Evolutionary conservation across 1,140 invertebrate genomes (phyloP), one percentile per base, ranked within the genome.

Genomic region (Cephus cinctus): DNA sequence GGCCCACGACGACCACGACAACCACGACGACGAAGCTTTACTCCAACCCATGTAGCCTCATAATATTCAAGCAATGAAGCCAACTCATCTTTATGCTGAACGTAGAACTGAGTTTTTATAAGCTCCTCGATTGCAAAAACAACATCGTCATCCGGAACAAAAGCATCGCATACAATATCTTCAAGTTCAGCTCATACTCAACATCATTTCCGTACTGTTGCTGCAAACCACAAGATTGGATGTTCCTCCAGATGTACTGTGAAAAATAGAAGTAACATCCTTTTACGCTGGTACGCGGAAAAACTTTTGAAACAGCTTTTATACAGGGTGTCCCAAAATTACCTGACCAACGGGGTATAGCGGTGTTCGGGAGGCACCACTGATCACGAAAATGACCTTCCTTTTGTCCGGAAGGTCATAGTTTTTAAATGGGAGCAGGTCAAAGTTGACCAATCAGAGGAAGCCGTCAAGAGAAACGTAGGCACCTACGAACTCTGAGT

Each of bases 201-300:
- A 20, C 9, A 11, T 46, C 14, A 2, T 18, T 18, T n/a, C 4
- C 3, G 21, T 44, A 44, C 3, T 22, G n/a, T 2, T n/a, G 1
- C 15, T 43, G 47, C 19, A 49, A 22, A 11, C 39, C 39, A 22
- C 0, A 3, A 9, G 14, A 12, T 22, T 43, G 47, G 18, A 49
- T 35, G 16, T 42, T 22, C n/a, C 27, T 12, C 47, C 47, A 49
- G 9, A 49, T 14, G 6, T 14, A 22, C 22, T 49, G 22, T 15
- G 11, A 16, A n/a, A 34, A 35, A 35, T 49, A 40, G 22, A 49
- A 49, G n/a, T 25, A 12, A 16, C 38, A 49, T 8, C 47, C 47
- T 15, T 35, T 41, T 2, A 49, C 18, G n/a, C 2, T 42, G 11
- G 9, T 14, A 15, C 19, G 15, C 35, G 9, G n/a, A 14, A 34